Percentiles rank a stretch among this genome's conserved stretches.
These are phyloP conservation scores for Reticulitermes speratus DNA, from an alignment of 1,140 invertebrate genomes.

Conservation along the genomic window DNA sequence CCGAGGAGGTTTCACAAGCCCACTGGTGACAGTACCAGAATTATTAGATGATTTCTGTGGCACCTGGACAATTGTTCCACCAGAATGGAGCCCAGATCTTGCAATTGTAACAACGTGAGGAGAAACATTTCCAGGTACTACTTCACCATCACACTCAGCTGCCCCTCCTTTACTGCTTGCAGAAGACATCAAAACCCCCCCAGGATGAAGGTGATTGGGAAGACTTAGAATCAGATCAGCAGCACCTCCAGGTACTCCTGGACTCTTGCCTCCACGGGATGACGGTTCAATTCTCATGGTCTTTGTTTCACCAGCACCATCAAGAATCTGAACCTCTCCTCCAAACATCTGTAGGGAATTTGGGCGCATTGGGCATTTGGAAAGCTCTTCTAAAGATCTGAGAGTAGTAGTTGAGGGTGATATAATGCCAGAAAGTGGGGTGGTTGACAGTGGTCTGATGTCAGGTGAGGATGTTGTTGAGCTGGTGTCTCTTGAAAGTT, in stretches of 20 bases:
- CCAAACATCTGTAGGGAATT: constrained; percentile 70
- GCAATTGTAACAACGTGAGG: constrained; percentile 55
- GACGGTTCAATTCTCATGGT: constrained; percentile 68
- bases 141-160: constrained; percentile 30
- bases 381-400: constrained; percentile 16
- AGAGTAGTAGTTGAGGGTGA: constrained; percentile 13
- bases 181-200: background rate
- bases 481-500: constrained; percentile 22
- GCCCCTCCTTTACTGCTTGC: constrained; percentile 28
- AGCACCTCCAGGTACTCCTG: constrained; percentile 42
- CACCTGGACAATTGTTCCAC: constrained; percentile 63
- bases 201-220: constrained; percentile 7
- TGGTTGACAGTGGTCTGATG: constrained; percentile 13
- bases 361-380: background rate
- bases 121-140: constrained; percentile 25
- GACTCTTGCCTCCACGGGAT: constrained; percentile 45
- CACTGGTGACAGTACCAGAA: background rate
- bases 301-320: constrained; percentile 63
- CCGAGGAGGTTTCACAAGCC: constrained; percentile 13
- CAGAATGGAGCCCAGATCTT: constrained; percentile 70
- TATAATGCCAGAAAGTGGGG: background rate
- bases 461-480: constrained; percentile 6
- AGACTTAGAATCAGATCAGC: constrained; percentile 15
- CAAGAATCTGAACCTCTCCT: constrained; percentile 72
- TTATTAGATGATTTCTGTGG: constrained; percentile 22